These are phyloP conservation scores for Cepphus grylle DNA, from an alignment of 2,113 vertebrate species.

Conservation along the genomic window DNA sequence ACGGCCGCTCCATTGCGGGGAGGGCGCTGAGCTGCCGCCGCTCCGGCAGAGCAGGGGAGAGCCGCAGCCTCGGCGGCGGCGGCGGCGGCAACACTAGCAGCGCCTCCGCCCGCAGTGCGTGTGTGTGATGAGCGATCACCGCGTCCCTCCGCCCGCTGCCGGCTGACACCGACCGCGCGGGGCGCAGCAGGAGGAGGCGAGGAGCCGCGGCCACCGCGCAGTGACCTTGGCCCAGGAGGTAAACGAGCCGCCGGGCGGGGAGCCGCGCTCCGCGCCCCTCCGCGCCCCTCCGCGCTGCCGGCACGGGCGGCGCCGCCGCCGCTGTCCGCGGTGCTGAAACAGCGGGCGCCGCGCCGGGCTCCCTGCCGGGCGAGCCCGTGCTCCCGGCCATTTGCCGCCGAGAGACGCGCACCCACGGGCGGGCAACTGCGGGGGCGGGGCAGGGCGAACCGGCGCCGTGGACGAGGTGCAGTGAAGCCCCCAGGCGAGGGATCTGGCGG, in stretches of 20 bases:
- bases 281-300: not conserved
- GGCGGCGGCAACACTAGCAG: not conserved
- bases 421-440: not conserved
- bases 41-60: slow-evolving; percentile 33
- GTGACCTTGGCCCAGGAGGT: slow-evolving; percentile 77
- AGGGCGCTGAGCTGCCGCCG: slow-evolving; percentile 44
- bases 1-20: slow-evolving; percentile 61
- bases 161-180: slow-evolving; percentile 64
- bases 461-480: not conserved
- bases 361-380: not conserved
- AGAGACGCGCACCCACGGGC: not conserved
- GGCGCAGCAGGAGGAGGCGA: slow-evolving; percentile 4
- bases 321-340: slow-evolving; percentile 29
- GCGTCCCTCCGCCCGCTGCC: slow-evolving; percentile 62
- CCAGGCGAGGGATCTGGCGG: not conserved
- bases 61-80: slow-evolving; percentile 40
- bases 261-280: not conserved
- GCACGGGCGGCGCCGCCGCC: not conserved
- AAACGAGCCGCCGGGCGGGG: not conserved
- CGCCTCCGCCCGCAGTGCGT: slow-evolving; percentile 43
- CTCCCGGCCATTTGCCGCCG: not conserved
- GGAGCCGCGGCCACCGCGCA: slow-evolving; percentile 33
- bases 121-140: slow-evolving; percentile 66
- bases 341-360: not conserved
- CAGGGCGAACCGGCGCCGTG: not conserved